A percentile compares a stretch with the other conserved stretches of the same genome.
Evolutionary conservation across 2,113 vertebrate genomes (phyloP).

Genomic region (Petrocephalus microphthalmus): DNA sequence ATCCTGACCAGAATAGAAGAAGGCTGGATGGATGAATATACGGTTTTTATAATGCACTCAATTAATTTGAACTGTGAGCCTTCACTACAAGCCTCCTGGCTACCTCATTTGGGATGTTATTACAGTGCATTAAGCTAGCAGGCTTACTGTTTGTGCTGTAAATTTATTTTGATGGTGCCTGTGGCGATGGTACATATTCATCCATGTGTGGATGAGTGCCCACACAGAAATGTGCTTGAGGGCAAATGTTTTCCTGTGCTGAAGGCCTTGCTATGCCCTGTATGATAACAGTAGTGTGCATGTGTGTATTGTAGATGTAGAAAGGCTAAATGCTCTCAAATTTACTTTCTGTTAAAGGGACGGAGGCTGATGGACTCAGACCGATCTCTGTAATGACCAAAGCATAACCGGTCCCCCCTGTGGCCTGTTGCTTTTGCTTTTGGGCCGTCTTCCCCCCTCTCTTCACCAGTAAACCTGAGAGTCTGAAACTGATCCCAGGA

Average conservation of each 20-base stretch:
- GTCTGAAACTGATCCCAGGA: background rate
- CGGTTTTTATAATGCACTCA: background rate
- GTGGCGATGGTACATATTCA: background rate
- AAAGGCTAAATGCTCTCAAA: background rate
- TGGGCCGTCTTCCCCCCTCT: background rate
- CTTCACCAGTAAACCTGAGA: background rate
- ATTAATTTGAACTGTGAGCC: background rate
- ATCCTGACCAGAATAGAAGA: background rate
- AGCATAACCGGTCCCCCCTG: background rate
- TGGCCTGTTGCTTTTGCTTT: background rate
- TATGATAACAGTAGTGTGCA: background rate
- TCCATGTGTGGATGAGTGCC: background rate
- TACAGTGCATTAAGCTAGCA: background rate
- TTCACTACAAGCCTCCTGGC: background rate
- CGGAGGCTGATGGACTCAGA: background rate
- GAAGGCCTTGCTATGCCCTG: background rate
- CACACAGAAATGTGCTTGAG: background rate
- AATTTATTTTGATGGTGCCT: background rate
- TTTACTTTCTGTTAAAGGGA: background rate
- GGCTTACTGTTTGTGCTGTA: background rate
- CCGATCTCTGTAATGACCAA: background rate
- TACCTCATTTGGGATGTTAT: background rate
- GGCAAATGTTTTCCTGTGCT: background rate
- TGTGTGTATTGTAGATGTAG: background rate
- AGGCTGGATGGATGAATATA: background rate